phyloP scores from a whole-genome alignment of 2,113 vertebrate species.

The Oostethus manadensis region DNA sequence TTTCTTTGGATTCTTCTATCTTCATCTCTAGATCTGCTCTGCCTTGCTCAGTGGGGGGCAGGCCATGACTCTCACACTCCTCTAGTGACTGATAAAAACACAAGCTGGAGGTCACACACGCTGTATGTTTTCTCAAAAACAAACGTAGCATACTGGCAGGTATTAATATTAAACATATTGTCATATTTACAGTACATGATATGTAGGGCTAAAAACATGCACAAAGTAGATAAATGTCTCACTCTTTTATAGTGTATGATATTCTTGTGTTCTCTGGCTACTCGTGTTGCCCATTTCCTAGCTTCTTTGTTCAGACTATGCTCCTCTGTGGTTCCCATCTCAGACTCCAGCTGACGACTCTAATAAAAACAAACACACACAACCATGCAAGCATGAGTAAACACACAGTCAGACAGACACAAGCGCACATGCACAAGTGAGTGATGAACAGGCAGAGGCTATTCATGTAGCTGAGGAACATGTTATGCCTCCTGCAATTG shows the following conservation, averaged over 20 bases:
- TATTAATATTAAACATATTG: no score
- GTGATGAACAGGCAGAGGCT: conserved; percentile 28
- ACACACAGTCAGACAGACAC: conserved; percentile 14
- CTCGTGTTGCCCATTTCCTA: conserved; percentile 91
- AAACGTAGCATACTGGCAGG: no score
- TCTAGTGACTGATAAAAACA: conserved; percentile 76
- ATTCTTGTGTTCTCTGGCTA: conserved; percentile 93
- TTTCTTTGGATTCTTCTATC: conserved; percentile 91
- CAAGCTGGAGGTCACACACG: not conserved
- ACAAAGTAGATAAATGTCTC: conserved; percentile 27
- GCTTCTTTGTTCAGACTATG: conserved; percentile 99
- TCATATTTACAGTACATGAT: no score
- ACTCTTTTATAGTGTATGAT: conserved; percentile 91
- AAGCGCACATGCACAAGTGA: conserved; percentile 7
- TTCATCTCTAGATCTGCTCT: conserved; percentile 89
- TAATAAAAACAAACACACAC: conserved; percentile 48
- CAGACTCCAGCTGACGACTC: conserved; percentile 93
- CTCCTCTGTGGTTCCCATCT: conserved; percentile 92
- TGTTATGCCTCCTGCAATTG: conserved; percentile 34
- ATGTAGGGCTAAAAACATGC: not conserved
- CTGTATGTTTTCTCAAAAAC: no score
- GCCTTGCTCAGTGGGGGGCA: conserved; percentile 81
- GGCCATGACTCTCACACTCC: conserved; percentile 85
- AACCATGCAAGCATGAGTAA: conserved; percentile 8
- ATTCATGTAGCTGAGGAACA: conserved; percentile 37